Evolutionary conservation across 2,888 invertebrate genomes (phyloP), one percentile per base, ranked within the genome.

Genomic region (Polydrusus tereticollis): DNA sequence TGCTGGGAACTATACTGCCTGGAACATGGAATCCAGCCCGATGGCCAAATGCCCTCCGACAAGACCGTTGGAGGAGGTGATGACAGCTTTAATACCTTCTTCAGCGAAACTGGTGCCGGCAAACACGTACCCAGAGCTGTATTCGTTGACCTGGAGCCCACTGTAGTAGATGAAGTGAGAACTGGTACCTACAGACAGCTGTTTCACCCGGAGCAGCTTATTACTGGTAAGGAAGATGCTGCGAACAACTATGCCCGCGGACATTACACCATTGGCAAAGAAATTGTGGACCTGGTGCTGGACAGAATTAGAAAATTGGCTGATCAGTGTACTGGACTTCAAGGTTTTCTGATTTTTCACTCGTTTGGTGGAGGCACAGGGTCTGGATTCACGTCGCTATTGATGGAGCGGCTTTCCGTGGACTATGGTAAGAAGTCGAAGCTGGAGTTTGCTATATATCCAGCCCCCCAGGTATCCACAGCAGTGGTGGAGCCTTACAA

Each of bases 341-440:
- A 88, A 59, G 90, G 91, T 0, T 90, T 93, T 76, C 85, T 92
- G 2, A 83, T 92, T 60, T 89, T 90, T 80, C 88, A 92, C 38
- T 87, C 93, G 0, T 91, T 92, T 77, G 93, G 93, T 23, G 94
- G 94, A 0, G 94, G 94, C 2, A 93, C 93, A 1, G 93, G 94
- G 0, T 91, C 93, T 3, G 94, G 93, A 0, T 90, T 94, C 75
- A 90, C 91, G 0, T 88, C 92, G 0, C 83, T 92, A 1, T 82
- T 94, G 50, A 86, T 93, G 77, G 93, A 94, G 78, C 81, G 86
- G 23, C 83, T 94, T 1, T 82, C 85, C 2, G 86, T 86, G 21
- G 90, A 91, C 76, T 94, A 97, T 85, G 96, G 96, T 81, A 97
- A 97, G 89, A 97, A 97, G 88, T 95, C 95, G 76, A 97, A 97